Evolutionary conservation across 2,113 vertebrate genomes (phyloP).

Genomic region (Natator depressus): DNA sequence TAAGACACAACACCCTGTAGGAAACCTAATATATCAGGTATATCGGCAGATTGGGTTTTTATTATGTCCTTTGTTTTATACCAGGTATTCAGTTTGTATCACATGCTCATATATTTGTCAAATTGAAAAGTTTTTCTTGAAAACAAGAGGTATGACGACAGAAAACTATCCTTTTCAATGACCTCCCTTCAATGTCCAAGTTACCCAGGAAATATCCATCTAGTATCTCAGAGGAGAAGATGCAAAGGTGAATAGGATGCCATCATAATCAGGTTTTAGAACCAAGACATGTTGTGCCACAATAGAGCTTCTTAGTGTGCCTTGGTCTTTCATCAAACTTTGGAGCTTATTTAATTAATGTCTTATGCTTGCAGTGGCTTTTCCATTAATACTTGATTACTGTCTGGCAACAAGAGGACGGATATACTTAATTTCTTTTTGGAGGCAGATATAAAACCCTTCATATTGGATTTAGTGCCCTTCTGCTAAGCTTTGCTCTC

Average conservation of each 20-base stretch:
- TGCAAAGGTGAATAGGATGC: neutral
- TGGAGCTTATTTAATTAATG: neutral
- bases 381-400: neutral
- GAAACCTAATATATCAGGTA: accelerated
- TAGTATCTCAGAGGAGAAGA: neutral
- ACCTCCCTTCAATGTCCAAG: neutral
- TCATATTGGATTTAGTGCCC: neutral
- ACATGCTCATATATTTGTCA: neutral
- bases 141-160: neutral
- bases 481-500: neutral
- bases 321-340: neutral
- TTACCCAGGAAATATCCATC: neutral
- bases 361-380: neutral
- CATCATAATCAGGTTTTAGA: neutral
- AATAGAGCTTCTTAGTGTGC: neutral
- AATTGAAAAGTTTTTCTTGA: neutral
- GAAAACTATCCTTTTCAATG: neutral
- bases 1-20: neutral
- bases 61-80: neutral
- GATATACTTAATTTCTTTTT: neutral
- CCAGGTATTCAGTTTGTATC: neutral
- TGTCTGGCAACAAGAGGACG: neutral
- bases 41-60: neutral
- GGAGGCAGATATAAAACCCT: neutral
- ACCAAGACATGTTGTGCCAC: neutral